Conservation (phyloP, 2,797 vertebrate genomes). For the Protosalanx chinensis region DNA sequence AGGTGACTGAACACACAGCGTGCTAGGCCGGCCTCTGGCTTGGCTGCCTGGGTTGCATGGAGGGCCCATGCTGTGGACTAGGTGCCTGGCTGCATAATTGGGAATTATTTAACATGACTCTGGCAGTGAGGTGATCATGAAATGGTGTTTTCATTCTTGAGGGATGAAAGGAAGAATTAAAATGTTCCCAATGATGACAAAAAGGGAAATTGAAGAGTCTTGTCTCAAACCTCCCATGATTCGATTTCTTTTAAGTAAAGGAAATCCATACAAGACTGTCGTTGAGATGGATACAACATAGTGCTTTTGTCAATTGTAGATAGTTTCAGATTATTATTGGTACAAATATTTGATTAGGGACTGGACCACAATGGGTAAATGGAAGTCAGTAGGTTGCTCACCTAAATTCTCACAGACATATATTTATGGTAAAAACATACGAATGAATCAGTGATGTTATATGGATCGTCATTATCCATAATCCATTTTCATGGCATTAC, state of each 20-base stretch:
- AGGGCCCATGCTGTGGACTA: constrained; percentile 59
- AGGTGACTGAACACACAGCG: constrained; percentile 71
- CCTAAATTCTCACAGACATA: constrained; percentile 12
- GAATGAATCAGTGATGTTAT: too few relatives aligned
- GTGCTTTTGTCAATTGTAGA: constrained; percentile 57
- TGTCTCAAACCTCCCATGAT: constrained; percentile 68
- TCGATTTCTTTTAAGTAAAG: constrained; percentile 67
- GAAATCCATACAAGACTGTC: constrained; percentile 70
- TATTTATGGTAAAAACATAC: too few relatives aligned
- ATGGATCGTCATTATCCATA: too few relatives aligned
- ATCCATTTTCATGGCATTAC: too few relatives aligned
- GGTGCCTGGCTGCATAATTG: constrained; percentile 73
- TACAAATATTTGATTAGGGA: constrained; percentile 68
- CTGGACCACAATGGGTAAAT: constrained; percentile 54
- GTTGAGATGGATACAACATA: constrained; percentile 57
- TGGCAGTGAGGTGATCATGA: constrained; percentile 68
- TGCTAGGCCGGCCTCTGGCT: constrained; percentile 56
- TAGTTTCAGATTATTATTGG: constrained; percentile 63
- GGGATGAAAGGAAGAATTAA: constrained; percentile 67
- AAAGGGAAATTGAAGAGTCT: constrained; percentile 49
- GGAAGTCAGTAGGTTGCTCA: constrained; percentile 30
- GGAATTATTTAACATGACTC: constrained; percentile 74
- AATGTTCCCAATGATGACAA: constrained; percentile 60
- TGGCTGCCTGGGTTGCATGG: constrained; percentile 37
- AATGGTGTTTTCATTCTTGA: constrained; percentile 72